Conservation (phyloP, 1,140 invertebrate genomes). For the Adoxophyes honmai region DNA sequence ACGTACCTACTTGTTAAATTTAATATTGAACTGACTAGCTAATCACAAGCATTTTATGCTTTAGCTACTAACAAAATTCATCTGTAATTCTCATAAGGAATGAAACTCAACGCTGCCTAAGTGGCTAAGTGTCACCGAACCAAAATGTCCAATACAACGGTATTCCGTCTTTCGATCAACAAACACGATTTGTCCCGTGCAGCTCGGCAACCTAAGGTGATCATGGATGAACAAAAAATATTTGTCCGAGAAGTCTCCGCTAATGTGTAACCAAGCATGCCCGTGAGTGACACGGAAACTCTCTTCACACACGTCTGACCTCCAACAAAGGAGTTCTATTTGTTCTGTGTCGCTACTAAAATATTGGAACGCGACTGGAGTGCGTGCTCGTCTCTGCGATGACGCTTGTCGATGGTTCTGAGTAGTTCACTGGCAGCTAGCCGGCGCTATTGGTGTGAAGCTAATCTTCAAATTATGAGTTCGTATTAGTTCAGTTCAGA, state of each 20-base stretch:
- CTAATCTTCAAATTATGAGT: too few relatives aligned
- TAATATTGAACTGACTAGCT: too few relatives aligned
- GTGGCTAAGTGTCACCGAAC: constrained; percentile 14
- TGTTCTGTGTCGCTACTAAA: constrained; percentile 72
- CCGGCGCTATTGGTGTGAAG: too few relatives aligned
- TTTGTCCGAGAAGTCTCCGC: constrained; percentile 56
- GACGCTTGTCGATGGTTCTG: constrained; percentile 29
- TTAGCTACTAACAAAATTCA: too few relatives aligned
- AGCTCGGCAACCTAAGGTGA: constrained; percentile 43
- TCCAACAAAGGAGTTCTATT: constrained; percentile 70
- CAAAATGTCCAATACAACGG: constrained; percentile 29
- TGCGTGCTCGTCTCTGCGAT: constrained; percentile 50
- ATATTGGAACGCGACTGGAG: constrained; percentile 68
- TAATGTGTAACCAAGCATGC: constrained; percentile 68
- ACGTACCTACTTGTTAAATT: too few relatives aligned
- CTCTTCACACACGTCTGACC: constrained; percentile 71
- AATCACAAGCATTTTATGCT: too few relatives aligned
- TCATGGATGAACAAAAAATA: constrained; percentile 71
- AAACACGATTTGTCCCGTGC: constrained; percentile 55
- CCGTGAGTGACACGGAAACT: constrained; percentile 67
- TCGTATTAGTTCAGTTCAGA: too few relatives aligned
- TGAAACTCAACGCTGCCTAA: not conserved
- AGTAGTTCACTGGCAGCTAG: constrained; percentile 34
- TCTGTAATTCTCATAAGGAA: too few relatives aligned
- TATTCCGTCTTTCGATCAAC: constrained; percentile 38